Evolutionary conservation across 2,888 invertebrate species (phyloP).

Genomic region (Protophormia terraenovae): DNA sequence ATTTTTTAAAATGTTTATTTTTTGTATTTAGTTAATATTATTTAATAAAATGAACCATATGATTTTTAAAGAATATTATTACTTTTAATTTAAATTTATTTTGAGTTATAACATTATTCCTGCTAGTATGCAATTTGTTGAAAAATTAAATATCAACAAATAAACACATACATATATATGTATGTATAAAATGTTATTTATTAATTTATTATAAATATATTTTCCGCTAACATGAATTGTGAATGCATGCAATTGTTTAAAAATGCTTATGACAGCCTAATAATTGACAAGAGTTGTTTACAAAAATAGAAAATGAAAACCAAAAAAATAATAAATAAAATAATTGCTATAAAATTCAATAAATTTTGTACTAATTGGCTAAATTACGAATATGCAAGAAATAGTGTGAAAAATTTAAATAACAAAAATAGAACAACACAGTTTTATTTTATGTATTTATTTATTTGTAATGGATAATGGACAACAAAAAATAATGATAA

Average conservation of each 20-base stretch:
- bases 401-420: background rate
- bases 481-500: too few species aligned
- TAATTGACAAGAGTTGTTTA: slow-evolving; percentile 40
- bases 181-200: background rate
- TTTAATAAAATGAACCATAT: too few species aligned
- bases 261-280: slow-evolving; percentile 50
- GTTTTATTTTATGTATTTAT: too few species aligned
- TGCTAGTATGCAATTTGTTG: too few species aligned
- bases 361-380: slow-evolving; percentile 26
- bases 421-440: background rate
- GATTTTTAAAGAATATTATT: too few species aligned
- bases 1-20: too few species aligned
- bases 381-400: background rate
- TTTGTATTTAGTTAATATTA: too few species aligned
- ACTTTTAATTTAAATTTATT: too few species aligned
- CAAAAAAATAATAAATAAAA: background rate
- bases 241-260: slow-evolving; percentile 25
- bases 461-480: too few species aligned
- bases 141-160: too few species aligned
- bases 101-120: too few species aligned
- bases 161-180: too few species aligned
- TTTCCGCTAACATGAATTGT: background rate
- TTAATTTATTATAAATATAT: background rate
- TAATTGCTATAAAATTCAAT: background rate
- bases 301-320: background rate